Percentiles rank a stretch among this genome's conserved stretches.
Evolutionary conservation across 2,888 invertebrate species (phyloP).

Genomic region (Steinernema carpocapsae): DNA sequence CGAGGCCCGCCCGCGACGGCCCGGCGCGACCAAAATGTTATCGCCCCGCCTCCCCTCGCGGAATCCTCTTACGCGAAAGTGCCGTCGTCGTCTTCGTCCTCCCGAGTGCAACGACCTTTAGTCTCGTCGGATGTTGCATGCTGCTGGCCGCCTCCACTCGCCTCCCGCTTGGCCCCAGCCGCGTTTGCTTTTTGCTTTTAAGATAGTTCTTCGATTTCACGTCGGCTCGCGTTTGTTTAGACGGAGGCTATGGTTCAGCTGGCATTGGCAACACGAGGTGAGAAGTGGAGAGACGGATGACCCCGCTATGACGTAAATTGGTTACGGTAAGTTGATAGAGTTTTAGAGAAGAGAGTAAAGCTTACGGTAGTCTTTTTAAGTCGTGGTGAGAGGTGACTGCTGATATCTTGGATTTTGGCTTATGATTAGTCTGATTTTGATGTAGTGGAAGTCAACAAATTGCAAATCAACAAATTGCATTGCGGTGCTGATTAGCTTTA

Average conservation of each 20-base stretch:
- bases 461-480: not conserved
- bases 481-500: no score
- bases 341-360: not conserved
- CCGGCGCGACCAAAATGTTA: constrained; percentile 2
- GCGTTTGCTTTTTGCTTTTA: constrained; percentile 14
- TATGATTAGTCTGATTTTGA: no score
- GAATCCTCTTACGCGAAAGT: no score
- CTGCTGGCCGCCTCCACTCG: not conserved
- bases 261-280: not conserved
- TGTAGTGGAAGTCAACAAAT: no score
- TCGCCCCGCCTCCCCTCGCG: constrained; percentile 1
- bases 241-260: not conserved
- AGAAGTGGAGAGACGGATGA: not conserved
- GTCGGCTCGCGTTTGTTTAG: not conserved
- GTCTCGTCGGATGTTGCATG: constrained; percentile 5
- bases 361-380: no score
- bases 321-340: not conserved
- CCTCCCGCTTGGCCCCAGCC: not conserved
- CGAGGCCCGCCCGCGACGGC: no score
- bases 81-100: not conserved
- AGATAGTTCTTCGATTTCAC: not conserved
- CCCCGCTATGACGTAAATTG: not conserved
- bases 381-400: no score
- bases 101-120: constrained; percentile 16
- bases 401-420: no score